Conservation (phyloP, 2,797 vertebrate species). For the Chelidonichthys spinosus region DNA sequence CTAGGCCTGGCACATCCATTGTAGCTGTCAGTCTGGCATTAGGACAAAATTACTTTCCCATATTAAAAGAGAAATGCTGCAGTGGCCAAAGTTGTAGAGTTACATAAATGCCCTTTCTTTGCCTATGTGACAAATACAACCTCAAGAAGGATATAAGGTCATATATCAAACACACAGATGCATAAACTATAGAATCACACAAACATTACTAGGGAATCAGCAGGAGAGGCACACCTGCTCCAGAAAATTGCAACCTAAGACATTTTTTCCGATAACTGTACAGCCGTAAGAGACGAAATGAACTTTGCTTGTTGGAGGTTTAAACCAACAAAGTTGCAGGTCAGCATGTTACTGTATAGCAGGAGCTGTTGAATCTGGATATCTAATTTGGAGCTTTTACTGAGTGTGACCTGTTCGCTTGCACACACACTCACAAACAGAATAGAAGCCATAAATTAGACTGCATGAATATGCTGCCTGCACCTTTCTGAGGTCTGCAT, state of each 20-base stretch:
- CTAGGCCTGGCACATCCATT: conserved; percentile 70
- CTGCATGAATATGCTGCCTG: conserved; percentile 67
- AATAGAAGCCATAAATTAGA: conserved; percentile 70
- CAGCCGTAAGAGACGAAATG: conserved; percentile 35
- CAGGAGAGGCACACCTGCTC: conserved; percentile 22
- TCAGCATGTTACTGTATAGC: conserved; percentile 66
- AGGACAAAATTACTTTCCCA: conserved; percentile 73
- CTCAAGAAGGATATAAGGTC: conserved; percentile 1
- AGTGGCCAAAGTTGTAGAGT: conserved; percentile 42
- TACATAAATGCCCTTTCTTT: conserved; percentile 32
- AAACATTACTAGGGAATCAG: conserved; percentile 15
- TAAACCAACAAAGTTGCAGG: conserved; percentile 64
- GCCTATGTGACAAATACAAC: conserved; percentile 32
- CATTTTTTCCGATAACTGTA: conserved; percentile 34
- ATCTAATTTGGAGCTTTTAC: conserved; percentile 64
- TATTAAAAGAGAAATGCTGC: conserved; percentile 72
- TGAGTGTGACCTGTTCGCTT: conserved; percentile 48
- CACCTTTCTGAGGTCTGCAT: conserved; percentile 55
- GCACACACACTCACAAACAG: conserved; percentile 20
- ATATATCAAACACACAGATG: conserved; percentile 13
- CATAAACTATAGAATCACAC: conserved; percentile 4
- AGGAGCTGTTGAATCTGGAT: conserved; percentile 49
- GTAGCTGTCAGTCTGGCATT: conserved; percentile 75
- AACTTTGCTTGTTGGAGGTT: conserved; percentile 57
- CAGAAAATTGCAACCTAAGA: conserved; percentile 30